Evolutionary conservation across 1,140 invertebrate species (phyloP), one percentile per base, ranked within the genome.

Genomic region (Antheraea pernyi): DNA sequence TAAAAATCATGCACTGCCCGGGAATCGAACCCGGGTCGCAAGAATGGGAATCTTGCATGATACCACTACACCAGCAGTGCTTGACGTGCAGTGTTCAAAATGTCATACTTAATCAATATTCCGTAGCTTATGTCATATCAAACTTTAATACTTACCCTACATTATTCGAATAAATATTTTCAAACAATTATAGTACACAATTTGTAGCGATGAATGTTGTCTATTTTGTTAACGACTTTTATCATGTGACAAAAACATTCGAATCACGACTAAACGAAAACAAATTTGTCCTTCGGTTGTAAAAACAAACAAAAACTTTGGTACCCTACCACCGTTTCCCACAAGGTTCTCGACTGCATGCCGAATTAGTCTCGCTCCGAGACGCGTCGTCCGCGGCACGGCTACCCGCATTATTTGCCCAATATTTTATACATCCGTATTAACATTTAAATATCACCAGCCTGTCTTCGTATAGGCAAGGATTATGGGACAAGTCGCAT

Each of bases 41-140:
- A 97, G 96, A 96, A 97, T 97, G 96, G 97, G 96, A 97, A 96
- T 97, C 97, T 97, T 97, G 96, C 96, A 97, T 97, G 97, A 97
- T 98, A 97, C 97, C 97, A 97, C 95, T 98, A 97, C 97, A 98
- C 97, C 96, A 98, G 95, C 96, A 96, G 96, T 97, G 97, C 97
- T 91, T 30, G 67, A 0, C 0, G 42, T 8, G 8, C 7, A 61
- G 7, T 19, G 11, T 61, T 61, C 11, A 59, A 67, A 59, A 67
- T 65, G 16, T 65, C 9, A 18, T 61, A 61, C 9, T 7, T 19
- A 16, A 60, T 59, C n/a, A 18, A 4, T 30, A 60, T 13, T 37
- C 16, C 1, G 8, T 42, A 42, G 39, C 39, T 9, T 42, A 42
- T 42, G 39, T 39, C n/a, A n/a, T n/a, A n/a, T n/a, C 22, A 30